Base-by-base conservation (phyloP, 2,888 invertebrate species). In the Xanthorhoe designata region DNA sequence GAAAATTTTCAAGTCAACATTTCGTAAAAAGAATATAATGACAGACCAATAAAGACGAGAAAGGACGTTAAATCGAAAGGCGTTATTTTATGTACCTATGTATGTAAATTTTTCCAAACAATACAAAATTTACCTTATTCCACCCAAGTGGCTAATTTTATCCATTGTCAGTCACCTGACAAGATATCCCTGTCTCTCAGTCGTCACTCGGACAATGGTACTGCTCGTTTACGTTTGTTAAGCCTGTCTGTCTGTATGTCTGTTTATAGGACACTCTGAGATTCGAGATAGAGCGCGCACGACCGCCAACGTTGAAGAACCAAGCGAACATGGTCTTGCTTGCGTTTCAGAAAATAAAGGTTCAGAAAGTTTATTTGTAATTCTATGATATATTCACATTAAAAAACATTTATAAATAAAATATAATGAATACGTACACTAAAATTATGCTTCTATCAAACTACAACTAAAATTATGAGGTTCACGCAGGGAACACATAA, bases 191-290 rank as follows among this genome's bases (percentile, higher is more conserved):
- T 58, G 52, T 52, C 61, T 61, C 64, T 73, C 72, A 68, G 65
- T 69, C 69, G 65, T 72, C 74, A 73, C 73, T 61, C 75, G 83
- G 83, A 89, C 89, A 90, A 90, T 89, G 86, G 89, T 80, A 75
- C 72, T 73, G 74, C 79, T 88, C 88, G 82, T 84, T 85, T 85
- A 83, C 84, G 87, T 87, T 86, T 87, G 89, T 87, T 87, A 87
- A 82, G 82, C 78, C 82, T 82, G 87, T 85, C 86, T 84, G 87
- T 86, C 85, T 76, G 84, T 85, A 82, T 83, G 86, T 88, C 88
- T 80, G 83, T 85, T 87, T 87, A 88, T 87, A 85, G 88, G 87
- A 87, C 86, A 84, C 80, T 81, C 79, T 61, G 81, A 90, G 91
- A 91, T 90, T 78, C 86, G 78, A 81, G 82, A 91, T 91, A 90